A percentile compares a stretch with the other conserved stretches of the same genome.
Conservation (phyloP, 2,888 invertebrate genomes). For the Eudasyphora cyanicolor region DNA sequence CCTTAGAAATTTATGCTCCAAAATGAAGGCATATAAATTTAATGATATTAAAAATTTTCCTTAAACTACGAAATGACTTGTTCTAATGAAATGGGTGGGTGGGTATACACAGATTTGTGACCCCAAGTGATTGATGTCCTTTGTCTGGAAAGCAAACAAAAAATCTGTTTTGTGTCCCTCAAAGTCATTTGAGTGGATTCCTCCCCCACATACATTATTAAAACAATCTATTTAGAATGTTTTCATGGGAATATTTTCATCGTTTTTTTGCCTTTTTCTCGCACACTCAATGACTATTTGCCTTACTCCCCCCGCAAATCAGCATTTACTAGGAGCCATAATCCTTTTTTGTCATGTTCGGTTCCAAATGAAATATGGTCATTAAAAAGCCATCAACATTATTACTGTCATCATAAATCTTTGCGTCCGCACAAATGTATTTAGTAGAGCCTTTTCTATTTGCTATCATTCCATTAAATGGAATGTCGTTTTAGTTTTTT, state of each 20-base stretch:
- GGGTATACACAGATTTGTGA: neutral
- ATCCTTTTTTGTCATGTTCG: slow-evolving; percentile 20
- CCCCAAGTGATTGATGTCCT: slow-evolving; percentile 7
- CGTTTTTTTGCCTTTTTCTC: neutral
- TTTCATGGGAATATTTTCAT: neutral
- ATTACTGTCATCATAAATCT: slow-evolving; percentile 62
- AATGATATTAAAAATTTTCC: neutral
- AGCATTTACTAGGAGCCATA: neutral
- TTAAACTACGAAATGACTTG: neutral
- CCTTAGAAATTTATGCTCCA: neutral
- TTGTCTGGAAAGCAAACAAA: neutral
- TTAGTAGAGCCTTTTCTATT: neutral
- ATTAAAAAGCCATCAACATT: slow-evolving; percentile 64
- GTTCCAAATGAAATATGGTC: slow-evolving; percentile 56
- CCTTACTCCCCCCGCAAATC: neutral
- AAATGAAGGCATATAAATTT: slow-evolving; percentile 23
- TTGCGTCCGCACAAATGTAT: slow-evolving; percentile 3
- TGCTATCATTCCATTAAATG: neutral
- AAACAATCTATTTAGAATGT: neutral
- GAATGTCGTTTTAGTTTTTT: neutral
- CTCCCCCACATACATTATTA: neutral
- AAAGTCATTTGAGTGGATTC: neutral
- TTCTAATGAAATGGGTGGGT: neutral
- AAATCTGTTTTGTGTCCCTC: neutral
- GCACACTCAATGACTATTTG: neutral